Evolutionary conservation across 1,140 invertebrate species (phyloP), one percentile per base, ranked within the genome.

Genomic region (Pogonomyrmex californicus): DNA sequence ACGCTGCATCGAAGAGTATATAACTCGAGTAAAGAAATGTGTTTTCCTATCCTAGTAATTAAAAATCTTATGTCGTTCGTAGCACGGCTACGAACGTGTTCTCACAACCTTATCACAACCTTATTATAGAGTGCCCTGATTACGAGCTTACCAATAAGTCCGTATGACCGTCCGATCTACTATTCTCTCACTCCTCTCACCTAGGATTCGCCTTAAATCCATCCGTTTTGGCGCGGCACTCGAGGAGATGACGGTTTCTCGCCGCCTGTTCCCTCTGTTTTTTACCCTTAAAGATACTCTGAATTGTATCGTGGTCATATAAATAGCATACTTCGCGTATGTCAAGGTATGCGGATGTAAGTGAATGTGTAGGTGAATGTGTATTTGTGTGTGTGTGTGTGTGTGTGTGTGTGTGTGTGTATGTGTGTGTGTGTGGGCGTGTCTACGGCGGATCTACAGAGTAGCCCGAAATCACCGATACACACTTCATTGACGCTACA

Each of bases 21-120:
- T 75, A 75, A 83, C 87, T 85, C 89, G 87, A 81, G 79, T 90
- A 90, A 88, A 90, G 88, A 83, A 88, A 88, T 56, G 73, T 81
- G 23, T 23, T 23, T 73, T 78, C 81, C 88, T 91, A 90, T 87
- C 62, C 70, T 91, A 87, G 85, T 90, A 91, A 91, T 89, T 93
- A 88, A 93, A 94, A 92, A 92, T 93, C 88, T 93, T 90, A 88
- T 91, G 85, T 91, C 85, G 93, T 89, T 86, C 93, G 92, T 90
- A 94, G 94, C 93, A 91, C 92, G 92, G 92, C 93, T 94, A 94
- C 92, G 93, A 93, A 93, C 92, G 90, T 92, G 90, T 93, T 94
- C 85, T 95, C 95, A 95, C 95, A 95, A 95, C 95, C 95, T 94
- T 95, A 95, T 95, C 95, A 95, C 95, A 95, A 95, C 95, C 95